phyloP scores from a whole-genome alignment of 2,888 invertebrate species.

The Melanostoma scalare region DNA sequence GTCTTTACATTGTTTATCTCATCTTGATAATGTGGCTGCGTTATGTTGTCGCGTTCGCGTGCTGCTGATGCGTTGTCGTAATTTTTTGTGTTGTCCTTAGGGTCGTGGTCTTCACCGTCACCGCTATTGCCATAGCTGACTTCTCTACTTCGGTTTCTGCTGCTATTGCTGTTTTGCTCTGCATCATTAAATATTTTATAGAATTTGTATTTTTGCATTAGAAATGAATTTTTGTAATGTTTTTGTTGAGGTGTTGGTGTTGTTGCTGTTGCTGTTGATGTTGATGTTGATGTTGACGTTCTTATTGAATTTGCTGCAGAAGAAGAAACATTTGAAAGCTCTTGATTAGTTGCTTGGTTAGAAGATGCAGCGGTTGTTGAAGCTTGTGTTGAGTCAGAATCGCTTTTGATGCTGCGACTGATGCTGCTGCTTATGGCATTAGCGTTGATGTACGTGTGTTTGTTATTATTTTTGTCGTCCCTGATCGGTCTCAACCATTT shows the following conservation, averaged over 20 bases:
- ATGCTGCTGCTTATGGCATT: slow-evolving; percentile 69
- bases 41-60: slow-evolving; percentile 9
- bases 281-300: slow-evolving; percentile 16
- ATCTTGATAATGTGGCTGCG: slow-evolving; percentile 40
- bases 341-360: slow-evolving; percentile 41
- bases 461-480: slow-evolving; percentile 70
- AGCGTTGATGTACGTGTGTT: slow-evolving; percentile 70
- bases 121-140: slow-evolving; percentile 65
- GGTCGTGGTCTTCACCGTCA: slow-evolving; percentile 68
- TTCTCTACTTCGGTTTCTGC: slow-evolving; percentile 36
- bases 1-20: slow-evolving; percentile 48
- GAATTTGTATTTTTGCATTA: slow-evolving; percentile 68
- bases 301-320: slow-evolving; percentile 3
- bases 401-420: slow-evolving; percentile 39
- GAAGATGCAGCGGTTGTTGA: slow-evolving; percentile 53
- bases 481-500: slow-evolving; percentile 70
- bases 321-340: slow-evolving; percentile 50
- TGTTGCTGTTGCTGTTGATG: slow-evolving; percentile 4
- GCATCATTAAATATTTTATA: slow-evolving; percentile 50
- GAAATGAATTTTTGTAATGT: slow-evolving; percentile 59
- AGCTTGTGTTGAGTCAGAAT: slow-evolving; percentile 58
- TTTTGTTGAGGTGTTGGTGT: slow-evolving; percentile 14
- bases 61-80: slow-evolving; percentile 60
- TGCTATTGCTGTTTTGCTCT: slow-evolving; percentile 41
- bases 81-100: slow-evolving; percentile 65